Evolutionary conservation across 2,888 invertebrate species (phyloP), one percentile per base, ranked within the genome.

Genomic region (Napeogenes inachia): DNA sequence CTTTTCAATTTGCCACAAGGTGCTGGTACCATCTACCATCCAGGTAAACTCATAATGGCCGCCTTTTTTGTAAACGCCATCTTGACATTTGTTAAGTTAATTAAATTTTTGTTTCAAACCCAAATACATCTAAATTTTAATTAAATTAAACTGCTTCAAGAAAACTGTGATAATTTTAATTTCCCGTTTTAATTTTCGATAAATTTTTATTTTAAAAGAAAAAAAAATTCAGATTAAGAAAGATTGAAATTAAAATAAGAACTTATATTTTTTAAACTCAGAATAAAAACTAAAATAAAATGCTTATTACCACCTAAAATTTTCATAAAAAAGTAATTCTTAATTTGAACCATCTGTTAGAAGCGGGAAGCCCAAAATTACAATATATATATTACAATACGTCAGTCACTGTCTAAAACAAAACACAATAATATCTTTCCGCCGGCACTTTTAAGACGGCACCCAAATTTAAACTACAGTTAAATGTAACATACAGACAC

Each of bases 1-100:
- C 79, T 87, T 87, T 89, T 90, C 90, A 90, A 90, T 90, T 90
- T 89, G 87, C 87, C 87, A 89, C 84, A 85, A 88, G 88, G 85
- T 84, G 87, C 82, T 73, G 75, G 76, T 10, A 70, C 63, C 64
- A 63, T 69, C 55, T 57, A 61, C 67, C 61, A 61, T 62, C 66
- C 74, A 70, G 71, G 72, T 71, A 73, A 64, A 68, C 63, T 66
- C 57, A 58, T 61, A 66, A 61, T 60, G 54, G 60, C 45, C 54
- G 54, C 71, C 75, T 77, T 79, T 82, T 81, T 80, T 73, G 78
- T 79, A 21, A 74, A 80, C 78, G 72, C 80, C 76, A 79, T 83
- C 79, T 80, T 78, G 84, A 82, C 87, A 85, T 86, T 84, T 84
- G 81, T 74, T 75, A 75, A 72, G 78, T 76, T 88, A 85, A 89